These are phyloP conservation scores for Clupea harengus DNA, from an alignment of 2,113 vertebrate genomes.

Conservation along the genomic window DNA sequence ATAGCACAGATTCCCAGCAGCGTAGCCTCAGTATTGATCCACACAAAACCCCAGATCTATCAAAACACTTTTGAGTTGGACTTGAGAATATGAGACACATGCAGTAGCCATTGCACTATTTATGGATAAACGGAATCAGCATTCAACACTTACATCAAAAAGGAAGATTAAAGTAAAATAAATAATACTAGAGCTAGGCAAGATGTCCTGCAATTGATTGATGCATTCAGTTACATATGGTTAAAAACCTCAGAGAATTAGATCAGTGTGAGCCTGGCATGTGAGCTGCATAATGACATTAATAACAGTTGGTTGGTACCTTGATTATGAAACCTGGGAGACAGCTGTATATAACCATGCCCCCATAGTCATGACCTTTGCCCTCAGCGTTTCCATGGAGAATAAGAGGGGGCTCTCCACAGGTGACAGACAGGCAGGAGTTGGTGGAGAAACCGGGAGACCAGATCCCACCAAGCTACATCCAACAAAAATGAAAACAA, in stretches of 20 bases:
- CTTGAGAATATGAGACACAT: background rate
- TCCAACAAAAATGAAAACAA: constrained; percentile 31
- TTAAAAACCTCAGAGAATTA: no score
- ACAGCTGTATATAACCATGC: constrained; percentile 80
- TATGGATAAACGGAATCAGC: background rate
- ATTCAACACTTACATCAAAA: background rate
- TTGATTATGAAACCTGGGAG: constrained; percentile 84
- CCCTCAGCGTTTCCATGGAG: constrained; percentile 78
- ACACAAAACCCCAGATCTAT: background rate
- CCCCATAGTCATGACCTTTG: constrained; percentile 75
- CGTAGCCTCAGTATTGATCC: background rate
- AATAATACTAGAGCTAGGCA: background rate
- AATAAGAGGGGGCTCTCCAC: constrained; percentile 76
- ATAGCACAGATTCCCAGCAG: background rate
- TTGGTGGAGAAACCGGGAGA: constrained; percentile 78
- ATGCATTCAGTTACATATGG: no score
- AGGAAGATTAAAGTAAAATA: background rate
- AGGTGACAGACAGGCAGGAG: constrained; percentile 79
- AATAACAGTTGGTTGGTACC: constrained; percentile 64
- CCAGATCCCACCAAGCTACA: constrained; percentile 83
- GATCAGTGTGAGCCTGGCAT: background rate
- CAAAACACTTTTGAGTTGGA: background rate
- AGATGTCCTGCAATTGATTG: background rate
- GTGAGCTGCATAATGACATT: background rate
- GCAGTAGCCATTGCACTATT: background rate